These are phyloP conservation scores for Campoletis sonorensis DNA, from an alignment of 1,140 invertebrate species.

Conservation along the genomic window DNA sequence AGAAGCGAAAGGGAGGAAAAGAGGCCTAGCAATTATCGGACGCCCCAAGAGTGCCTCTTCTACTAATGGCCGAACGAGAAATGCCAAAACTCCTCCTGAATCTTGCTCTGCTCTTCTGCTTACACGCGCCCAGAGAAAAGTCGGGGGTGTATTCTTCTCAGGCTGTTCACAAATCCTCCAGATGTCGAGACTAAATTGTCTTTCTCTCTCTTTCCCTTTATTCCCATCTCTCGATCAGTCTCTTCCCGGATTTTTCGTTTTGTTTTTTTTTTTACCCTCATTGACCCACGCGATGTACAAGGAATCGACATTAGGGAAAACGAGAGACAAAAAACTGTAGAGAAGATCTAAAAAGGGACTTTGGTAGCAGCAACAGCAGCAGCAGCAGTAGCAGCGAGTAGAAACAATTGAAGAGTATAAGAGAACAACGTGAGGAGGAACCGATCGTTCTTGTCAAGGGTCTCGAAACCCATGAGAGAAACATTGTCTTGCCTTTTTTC, in stretches of 20 bases:
- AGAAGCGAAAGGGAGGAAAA: slow-evolving; percentile 30
- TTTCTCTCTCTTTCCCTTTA: slow-evolving; percentile 29
- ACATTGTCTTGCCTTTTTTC: too few relatives aligned
- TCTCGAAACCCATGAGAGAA: too few relatives aligned
- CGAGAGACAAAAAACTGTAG: not conserved
- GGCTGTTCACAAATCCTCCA: slow-evolving; percentile 42
- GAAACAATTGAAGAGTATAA: not conserved
- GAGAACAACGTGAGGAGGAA: not conserved
- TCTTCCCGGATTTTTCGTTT: not conserved
- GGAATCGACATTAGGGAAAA: slow-evolving; percentile 61
- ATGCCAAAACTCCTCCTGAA: slow-evolving; percentile 32
- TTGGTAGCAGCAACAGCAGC: not conserved
- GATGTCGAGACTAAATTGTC: slow-evolving; percentile 51
- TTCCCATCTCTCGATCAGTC: not conserved
- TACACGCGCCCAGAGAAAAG: slow-evolving; percentile 36
- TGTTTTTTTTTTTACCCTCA: slow-evolving; percentile 10
- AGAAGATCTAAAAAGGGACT: not conserved
- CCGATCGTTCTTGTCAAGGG: too few relatives aligned
- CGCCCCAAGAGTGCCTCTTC: slow-evolving; percentile 44
- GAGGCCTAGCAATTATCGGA: slow-evolving; percentile 57
- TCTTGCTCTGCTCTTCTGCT: not conserved
- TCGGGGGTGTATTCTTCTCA: slow-evolving; percentile 42
- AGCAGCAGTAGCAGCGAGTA: not conserved
- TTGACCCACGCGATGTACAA: slow-evolving; percentile 57
- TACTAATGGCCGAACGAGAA: slow-evolving; percentile 50